These are phyloP conservation scores for Denticeps clupeoides DNA, from an alignment of 2,797 vertebrate genomes.

Conservation along the genomic window DNA sequence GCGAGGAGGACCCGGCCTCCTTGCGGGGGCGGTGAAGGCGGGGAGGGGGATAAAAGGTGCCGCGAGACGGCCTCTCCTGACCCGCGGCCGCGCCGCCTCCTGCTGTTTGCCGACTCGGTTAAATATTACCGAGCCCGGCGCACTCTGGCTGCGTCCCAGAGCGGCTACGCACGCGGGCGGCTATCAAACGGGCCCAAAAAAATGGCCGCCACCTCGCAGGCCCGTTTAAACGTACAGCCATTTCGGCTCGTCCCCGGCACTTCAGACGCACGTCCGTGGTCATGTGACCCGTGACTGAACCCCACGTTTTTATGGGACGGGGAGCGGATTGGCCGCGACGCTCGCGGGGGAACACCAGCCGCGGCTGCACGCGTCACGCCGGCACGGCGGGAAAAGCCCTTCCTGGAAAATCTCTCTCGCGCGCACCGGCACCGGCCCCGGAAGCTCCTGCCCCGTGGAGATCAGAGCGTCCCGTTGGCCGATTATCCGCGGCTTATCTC, in stretches of 20 bases:
- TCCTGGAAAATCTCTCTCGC: conserved; percentile 13
- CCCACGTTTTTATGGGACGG: too few relatives aligned
- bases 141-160: conserved; percentile 84
- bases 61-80: conserved; percentile 9
- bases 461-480: conserved; percentile 23
- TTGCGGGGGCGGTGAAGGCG: too few relatives aligned
- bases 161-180: conserved; percentile 90
- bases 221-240: conserved; percentile 60
- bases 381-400: conserved; percentile 15
- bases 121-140: conserved; percentile 97
- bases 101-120: conserved; percentile 96
- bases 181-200: conserved; percentile 89
- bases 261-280: conserved; percentile 23
- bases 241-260: conserved; percentile 32
- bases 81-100: conserved; percentile 49
- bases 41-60: too few relatives aligned
- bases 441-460: conserved; percentile 13
- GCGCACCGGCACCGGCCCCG: background rate
- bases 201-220: too few relatives aligned
- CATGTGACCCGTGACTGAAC: too few relatives aligned
- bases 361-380: background rate
- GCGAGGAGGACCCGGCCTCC: too few relatives aligned
- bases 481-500: conserved; percentile 27
- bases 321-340: too few relatives aligned
- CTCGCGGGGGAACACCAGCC: background rate